These are phyloP conservation scores for Aleiodes sp. DNA, from an alignment of 1,140 invertebrate species.

Conservation along the genomic window DNA sequence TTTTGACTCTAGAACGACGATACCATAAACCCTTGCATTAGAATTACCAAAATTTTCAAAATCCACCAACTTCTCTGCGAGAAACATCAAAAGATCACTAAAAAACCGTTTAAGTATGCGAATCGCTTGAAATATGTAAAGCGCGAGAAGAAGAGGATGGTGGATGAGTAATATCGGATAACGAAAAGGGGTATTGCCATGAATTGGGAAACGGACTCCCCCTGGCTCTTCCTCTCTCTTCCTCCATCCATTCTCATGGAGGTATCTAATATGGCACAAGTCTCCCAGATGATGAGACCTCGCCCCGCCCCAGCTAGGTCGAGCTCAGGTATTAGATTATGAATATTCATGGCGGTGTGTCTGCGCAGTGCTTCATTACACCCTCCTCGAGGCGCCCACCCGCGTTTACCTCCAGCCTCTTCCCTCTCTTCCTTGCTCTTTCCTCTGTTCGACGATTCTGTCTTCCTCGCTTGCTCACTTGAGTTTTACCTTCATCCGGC, in stretches of 20 bases:
- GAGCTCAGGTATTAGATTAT: conserved; percentile 67
- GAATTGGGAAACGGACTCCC: conserved; percentile 20
- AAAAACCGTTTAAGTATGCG: too few relatives aligned
- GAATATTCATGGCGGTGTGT: conserved; percentile 67
- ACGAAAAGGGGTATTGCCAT: conserved; percentile 13
- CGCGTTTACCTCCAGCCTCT: conserved; percentile 26
- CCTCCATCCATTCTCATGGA: too few relatives aligned
- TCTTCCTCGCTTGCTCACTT: conserved; percentile 26
- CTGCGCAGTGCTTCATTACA: conserved; percentile 66
- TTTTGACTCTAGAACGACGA: too few relatives aligned
- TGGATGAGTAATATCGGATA: conserved; percentile 27
- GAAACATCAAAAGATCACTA: too few relatives aligned
- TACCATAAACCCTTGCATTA: too few relatives aligned
- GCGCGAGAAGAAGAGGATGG: not conserved
- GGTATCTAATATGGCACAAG: conserved; percentile 64
- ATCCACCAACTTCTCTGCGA: too few relatives aligned
- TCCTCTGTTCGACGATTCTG: not conserved
- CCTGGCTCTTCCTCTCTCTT: too few relatives aligned
- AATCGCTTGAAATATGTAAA: too few relatives aligned
- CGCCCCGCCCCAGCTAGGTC: conserved; percentile 62
- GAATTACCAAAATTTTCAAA: too few relatives aligned
- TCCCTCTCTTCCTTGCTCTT: conserved; percentile 37
- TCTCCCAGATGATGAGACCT: conserved; percentile 60
- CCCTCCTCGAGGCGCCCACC: conserved; percentile 48
- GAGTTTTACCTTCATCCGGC: conserved; percentile 46